These are phyloP conservation scores for Eufriesea mexicana DNA, from an alignment of 1,140 invertebrate species.

Conservation along the genomic window DNA sequence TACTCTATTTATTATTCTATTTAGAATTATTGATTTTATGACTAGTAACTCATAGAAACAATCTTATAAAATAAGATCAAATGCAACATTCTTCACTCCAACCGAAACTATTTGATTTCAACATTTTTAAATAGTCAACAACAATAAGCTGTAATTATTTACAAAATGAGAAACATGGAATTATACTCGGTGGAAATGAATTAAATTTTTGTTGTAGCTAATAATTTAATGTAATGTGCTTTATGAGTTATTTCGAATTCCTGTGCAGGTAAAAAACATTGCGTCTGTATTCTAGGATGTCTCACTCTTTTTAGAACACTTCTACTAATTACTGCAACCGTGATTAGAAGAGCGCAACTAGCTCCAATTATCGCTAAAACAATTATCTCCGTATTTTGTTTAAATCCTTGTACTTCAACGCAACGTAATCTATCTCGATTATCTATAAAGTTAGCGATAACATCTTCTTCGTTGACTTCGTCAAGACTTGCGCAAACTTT, in stretches of 20 bases:
- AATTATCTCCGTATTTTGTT: slow-evolving; percentile 72
- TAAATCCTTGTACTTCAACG: slow-evolving; percentile 73
- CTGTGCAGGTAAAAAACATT: slow-evolving; percentile 81
- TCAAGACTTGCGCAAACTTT: slow-evolving; percentile 77
- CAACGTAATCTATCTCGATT: slow-evolving; percentile 66
- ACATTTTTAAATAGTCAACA: slow-evolving; percentile 35
- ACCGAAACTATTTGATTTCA: not conserved
- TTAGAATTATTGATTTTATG: slow-evolving; percentile 43
- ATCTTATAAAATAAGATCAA: slow-evolving; percentile 27
- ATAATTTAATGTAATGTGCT: slow-evolving; percentile 82
- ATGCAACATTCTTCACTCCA: not conserved
- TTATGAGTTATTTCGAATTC: slow-evolving; percentile 82
- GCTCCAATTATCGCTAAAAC: slow-evolving; percentile 72
- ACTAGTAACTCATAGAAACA: slow-evolving; percentile 42
- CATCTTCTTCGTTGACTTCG: slow-evolving; percentile 55
- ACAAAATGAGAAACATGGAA: slow-evolving; percentile 8
- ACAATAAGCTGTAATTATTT: slow-evolving; percentile 42
- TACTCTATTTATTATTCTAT: slow-evolving; percentile 4
- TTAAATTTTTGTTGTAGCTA: slow-evolving; percentile 83
- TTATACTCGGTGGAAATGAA: not conserved
- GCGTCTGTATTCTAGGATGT: slow-evolving; percentile 73
- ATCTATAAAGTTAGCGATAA: slow-evolving; percentile 18
- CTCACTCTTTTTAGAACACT: slow-evolving; percentile 70
- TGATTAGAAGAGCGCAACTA: slow-evolving; percentile 61
- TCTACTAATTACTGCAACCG: slow-evolving; percentile 67